These are phyloP conservation scores for Drosophila suboccidentalis DNA, from an alignment of 2,888 invertebrate genomes.

Conservation along the genomic window DNA sequence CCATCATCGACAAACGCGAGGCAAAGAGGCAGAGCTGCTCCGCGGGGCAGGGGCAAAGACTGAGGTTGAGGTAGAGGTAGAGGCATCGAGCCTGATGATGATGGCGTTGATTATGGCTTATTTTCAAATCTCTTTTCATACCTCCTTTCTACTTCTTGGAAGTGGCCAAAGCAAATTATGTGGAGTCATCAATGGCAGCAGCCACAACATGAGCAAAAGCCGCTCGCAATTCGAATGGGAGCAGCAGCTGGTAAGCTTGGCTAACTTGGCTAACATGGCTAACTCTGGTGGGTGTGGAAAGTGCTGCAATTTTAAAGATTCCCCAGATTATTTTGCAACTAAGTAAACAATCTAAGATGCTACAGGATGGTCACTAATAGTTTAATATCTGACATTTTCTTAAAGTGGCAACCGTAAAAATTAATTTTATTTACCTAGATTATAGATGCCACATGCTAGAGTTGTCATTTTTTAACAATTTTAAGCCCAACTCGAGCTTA, in stretches of 20 bases:
- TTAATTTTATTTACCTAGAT: conserved; percentile 50
- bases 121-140: conserved; percentile 79
- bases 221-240: conserved; percentile 42
- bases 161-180: conserved; percentile 68
- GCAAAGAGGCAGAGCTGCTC: conserved; percentile 7
- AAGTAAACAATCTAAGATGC: conserved; percentile 5
- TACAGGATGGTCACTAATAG: conserved; percentile 11
- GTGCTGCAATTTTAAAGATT: conserved; percentile 44
- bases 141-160: conserved; percentile 72
- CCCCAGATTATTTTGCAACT: conserved; percentile 22
- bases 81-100: conserved; percentile 52
- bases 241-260: conserved; percentile 30
- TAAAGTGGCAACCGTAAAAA: conserved; percentile 46
- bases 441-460: conserved; percentile 19
- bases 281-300: conserved; percentile 22
- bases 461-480: conserved; percentile 4
- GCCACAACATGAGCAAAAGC: conserved; percentile 23
- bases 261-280: not conserved
- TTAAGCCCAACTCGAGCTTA: not conserved
- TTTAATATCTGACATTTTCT: conserved; percentile 41
- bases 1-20: conserved; percentile 74
- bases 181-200: conserved; percentile 77
- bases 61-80: conserved; percentile 33
- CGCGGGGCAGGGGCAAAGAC: conserved; percentile 8
- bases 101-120: conserved; percentile 83